Conservation (phyloP, 2,113 vertebrate genomes). For the Tinamus guttatus region DNA sequence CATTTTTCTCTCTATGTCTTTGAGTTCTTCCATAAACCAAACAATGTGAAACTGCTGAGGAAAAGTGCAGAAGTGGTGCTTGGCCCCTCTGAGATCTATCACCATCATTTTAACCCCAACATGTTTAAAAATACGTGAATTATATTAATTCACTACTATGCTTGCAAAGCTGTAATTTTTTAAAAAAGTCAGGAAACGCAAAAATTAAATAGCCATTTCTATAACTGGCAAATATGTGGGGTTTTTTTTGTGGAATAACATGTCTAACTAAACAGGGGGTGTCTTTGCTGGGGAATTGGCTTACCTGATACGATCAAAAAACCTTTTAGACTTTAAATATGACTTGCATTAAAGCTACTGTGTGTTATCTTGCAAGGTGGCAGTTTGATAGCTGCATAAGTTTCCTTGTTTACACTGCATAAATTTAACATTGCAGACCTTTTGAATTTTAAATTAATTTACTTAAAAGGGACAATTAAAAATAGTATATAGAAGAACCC, state of each 20-base stretch:
- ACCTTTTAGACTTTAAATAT: background rate
- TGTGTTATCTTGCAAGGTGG: background rate
- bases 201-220: background rate
- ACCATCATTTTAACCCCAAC: background rate
- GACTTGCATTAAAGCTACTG: background rate
- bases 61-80: background rate
- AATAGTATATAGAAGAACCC: background rate
- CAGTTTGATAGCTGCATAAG: background rate
- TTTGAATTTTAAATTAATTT: background rate
- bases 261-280: background rate
- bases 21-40: background rate
- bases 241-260: background rate
- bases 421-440: background rate
- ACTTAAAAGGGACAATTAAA: background rate
- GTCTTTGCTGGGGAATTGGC: background rate
- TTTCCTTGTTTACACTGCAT: background rate
- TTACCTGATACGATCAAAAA: background rate
- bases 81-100: background rate
- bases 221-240: background rate
- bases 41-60: background rate
- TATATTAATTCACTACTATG: background rate
- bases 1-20: background rate
- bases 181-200: background rate
- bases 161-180: background rate
- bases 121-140: background rate